These are phyloP conservation scores for Centroberyx gerrardi DNA, from an alignment of 2,797 vertebrate species.

Conservation along the genomic window DNA sequence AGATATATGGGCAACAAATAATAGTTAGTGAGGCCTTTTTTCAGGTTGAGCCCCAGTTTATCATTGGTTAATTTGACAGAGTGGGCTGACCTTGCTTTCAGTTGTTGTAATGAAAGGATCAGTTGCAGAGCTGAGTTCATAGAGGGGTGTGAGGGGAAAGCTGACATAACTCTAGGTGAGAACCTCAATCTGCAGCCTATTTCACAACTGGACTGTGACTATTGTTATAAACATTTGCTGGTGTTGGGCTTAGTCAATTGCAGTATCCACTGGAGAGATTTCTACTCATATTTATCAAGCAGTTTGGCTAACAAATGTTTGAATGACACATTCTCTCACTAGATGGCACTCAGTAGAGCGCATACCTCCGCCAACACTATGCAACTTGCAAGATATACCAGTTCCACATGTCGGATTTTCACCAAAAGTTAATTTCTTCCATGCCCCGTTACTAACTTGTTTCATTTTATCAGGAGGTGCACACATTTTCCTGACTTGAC, in stretches of 20 bases:
- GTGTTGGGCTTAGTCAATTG: not conserved
- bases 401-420: no score
- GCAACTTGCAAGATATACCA: no score
- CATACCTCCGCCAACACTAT: no score
- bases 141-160: conserved; percentile 40
- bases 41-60: conserved; percentile 17
- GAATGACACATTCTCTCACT: conserved; percentile 30
- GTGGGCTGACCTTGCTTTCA: conserved; percentile 18
- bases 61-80: conserved; percentile 42
- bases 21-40: conserved; percentile 12
- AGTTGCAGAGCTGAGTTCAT: conserved; percentile 3
- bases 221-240: not conserved
- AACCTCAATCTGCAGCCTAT: not conserved
- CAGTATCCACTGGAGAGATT: not conserved
- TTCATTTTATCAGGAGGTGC: no score
- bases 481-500: no score
- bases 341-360: no score
- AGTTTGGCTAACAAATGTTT: conserved; percentile 8
- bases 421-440: no score
- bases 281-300: not conserved
- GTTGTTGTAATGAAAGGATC: conserved; percentile 20
- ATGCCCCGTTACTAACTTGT: no score
- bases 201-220: conserved; percentile 29
- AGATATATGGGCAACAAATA: conserved; percentile 42
- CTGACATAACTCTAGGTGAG: conserved; percentile 13